These are phyloP conservation scores for Drosophila limbata DNA, from an alignment of 2,888 invertebrate genomes.

Conservation along the genomic window DNA sequence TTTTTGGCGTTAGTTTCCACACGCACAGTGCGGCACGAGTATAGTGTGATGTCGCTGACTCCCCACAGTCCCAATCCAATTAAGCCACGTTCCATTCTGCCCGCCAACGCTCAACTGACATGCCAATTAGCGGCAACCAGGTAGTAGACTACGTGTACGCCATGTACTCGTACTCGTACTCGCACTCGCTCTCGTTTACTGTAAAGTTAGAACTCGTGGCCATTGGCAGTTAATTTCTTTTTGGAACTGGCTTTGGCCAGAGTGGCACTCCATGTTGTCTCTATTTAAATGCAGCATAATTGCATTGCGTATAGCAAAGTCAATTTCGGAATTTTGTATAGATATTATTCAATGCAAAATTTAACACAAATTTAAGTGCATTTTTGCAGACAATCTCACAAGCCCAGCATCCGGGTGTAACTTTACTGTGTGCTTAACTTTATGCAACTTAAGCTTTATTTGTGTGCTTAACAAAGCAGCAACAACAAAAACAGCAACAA, in stretches of 20 bases:
- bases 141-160: neutral
- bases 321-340: neutral
- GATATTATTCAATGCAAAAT: conserved; percentile 39
- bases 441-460: conserved; percentile 70
- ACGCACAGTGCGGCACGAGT: conserved; percentile 17
- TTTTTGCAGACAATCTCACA: conserved; percentile 18
- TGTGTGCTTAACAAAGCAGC: conserved; percentile 45
- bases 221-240: conserved; percentile 22
- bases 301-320: conserved; percentile 26
- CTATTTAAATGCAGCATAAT: conserved; percentile 56
- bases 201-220: conserved; percentile 10
- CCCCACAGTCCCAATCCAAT: conserved; percentile 70
- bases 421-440: conserved; percentile 38
- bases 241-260: neutral
- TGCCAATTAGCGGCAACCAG: conserved; percentile 40
- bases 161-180: neutral
- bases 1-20: conserved; percentile 13
- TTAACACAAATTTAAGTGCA: conserved; percentile 44
- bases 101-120: conserved; percentile 7
- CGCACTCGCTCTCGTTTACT: neutral
- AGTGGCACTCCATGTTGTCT: conserved; percentile 1
- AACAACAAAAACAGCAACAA: conserved; percentile 26
- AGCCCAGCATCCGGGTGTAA: conserved; percentile 17
- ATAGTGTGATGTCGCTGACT: conserved; percentile 9
- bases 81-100: conserved; percentile 41